phyloP scores from a whole-genome alignment of 1,140 invertebrate species.

The Hyles euphorbiae region DNA sequence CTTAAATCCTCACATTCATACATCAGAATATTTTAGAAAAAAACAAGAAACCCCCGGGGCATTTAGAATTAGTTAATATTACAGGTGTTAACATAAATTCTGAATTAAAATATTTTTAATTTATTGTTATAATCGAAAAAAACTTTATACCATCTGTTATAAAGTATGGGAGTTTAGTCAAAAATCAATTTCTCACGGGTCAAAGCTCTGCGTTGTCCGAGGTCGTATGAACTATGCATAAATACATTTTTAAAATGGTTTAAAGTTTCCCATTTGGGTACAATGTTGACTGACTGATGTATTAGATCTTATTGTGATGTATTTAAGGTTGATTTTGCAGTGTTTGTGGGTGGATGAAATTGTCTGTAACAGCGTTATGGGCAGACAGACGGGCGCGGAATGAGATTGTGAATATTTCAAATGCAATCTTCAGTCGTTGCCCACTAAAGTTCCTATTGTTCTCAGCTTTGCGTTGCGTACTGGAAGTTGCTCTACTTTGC shows the following conservation, averaged over 20 bases:
- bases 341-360: neutral
- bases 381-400: conserved; percentile 43
- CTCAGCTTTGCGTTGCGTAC: conserved; percentile 13
- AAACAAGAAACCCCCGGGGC: too few relatives aligned
- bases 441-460: conserved; percentile 57
- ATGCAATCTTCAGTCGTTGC: conserved; percentile 55
- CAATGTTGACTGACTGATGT: neutral
- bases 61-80: too few relatives aligned
- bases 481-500: conserved; percentile 28
- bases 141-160: too few relatives aligned
- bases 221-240: conserved; percentile 42
- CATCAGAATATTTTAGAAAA: too few relatives aligned
- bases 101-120: too few relatives aligned
- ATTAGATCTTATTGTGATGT: conserved; percentile 1
- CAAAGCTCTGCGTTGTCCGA: conserved; percentile 21
- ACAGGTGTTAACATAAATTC: too few relatives aligned
- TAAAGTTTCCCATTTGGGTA: neutral
- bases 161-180: conserved; percentile 2
- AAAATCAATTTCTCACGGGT: conserved; percentile 41
- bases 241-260: conserved; percentile 31
- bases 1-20: too few relatives aligned
- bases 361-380: conserved; percentile 29
- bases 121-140: too few relatives aligned
- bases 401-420: conserved; percentile 66
- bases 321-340: conserved; percentile 17